Percentiles rank a stretch among this genome's conserved stretches.
phyloP scores from a whole-genome alignment of 2,113 vertebrate genomes.

The Cyprinodon tularosa region DNA sequence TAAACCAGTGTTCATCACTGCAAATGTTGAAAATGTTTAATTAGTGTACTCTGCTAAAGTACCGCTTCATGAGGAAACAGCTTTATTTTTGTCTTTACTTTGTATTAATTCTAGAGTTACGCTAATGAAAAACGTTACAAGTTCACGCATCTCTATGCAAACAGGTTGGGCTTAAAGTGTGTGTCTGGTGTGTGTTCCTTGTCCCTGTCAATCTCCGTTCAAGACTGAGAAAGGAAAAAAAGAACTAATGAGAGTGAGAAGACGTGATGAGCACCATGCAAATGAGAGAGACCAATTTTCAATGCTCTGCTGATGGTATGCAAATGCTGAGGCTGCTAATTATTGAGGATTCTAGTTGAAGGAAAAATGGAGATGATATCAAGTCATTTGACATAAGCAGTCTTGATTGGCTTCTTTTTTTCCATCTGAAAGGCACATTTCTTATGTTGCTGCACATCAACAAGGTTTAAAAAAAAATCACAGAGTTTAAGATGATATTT shows the following conservation, averaged over 20 bases:
- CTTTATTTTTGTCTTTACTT: not conserved
- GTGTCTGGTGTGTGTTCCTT: conserved; percentile 2
- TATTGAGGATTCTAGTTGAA: conserved; percentile 50
- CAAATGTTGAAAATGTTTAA: not conserved
- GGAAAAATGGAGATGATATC: conserved; percentile 47
- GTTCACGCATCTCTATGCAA: not conserved
- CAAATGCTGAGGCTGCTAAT: conserved; percentile 63
- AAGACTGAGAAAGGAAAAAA: not conserved
- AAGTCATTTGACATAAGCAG: conserved; percentile 36
- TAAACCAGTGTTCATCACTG: too few relatives aligned
- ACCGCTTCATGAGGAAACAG: not conserved
- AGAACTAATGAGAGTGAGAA: conserved; percentile 7
- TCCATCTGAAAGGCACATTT: conserved; percentile 7
- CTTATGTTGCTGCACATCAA: conserved; percentile 4
- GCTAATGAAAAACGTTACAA: too few relatives aligned
- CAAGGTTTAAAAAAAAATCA: conserved; percentile 1
- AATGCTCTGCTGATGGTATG: conserved; percentile 38
- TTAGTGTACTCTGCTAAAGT: not conserved
- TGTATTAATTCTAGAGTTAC: not conserved
- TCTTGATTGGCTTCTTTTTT: conserved; percentile 36
- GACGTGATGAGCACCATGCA: conserved; percentile 21
- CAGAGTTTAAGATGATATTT: conserved; percentile 1
- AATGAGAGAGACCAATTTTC: conserved; percentile 46
- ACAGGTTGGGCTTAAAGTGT: conserved; percentile 6
- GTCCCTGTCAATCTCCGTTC: not conserved